Conservation (phyloP, 2,113 vertebrate genomes). For the Solea solea region DNA sequence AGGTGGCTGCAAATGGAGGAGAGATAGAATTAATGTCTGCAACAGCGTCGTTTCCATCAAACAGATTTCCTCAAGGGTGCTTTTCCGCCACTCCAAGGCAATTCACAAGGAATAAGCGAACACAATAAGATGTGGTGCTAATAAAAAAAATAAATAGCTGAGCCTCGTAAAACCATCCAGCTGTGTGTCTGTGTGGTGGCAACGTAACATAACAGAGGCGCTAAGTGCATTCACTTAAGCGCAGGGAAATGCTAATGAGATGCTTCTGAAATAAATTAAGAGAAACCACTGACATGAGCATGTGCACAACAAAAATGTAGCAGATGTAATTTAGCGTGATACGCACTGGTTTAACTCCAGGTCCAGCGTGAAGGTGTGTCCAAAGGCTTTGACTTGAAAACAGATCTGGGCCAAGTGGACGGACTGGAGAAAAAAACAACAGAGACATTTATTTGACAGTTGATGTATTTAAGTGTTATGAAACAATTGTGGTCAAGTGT, state of each 20-base stretch:
- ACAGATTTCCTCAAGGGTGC: neutral
- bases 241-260: conserved; percentile 57
- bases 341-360: conserved; percentile 92
- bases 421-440: conserved; percentile 67
- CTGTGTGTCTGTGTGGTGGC: conserved; percentile 23
- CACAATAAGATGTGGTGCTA: conserved; percentile 15
- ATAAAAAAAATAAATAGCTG: conserved; percentile 11
- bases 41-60: neutral
- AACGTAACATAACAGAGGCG: conserved; percentile 47
- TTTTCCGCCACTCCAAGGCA: conserved; percentile 8
- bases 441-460: conserved; percentile 21
- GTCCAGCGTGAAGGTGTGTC: conserved; percentile 88
- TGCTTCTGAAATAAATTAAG: conserved; percentile 58
- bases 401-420: conserved; percentile 90
- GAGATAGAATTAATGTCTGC: conserved; percentile 13
- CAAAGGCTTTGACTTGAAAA: conserved; percentile 88
- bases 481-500: conserved; percentile 34
- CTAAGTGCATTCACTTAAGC: conserved; percentile 54
- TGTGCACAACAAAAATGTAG: neutral
- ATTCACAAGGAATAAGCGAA: conserved; percentile 11
- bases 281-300: conserved; percentile 24
- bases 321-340: neutral
- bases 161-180: conserved; percentile 21
- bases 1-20: conserved; percentile 83
- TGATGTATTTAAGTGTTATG: conserved; percentile 33